Evolutionary conservation across 2,797 vertebrate species (phyloP).

Genomic region (Hoplostethus mediterraneus): DNA sequence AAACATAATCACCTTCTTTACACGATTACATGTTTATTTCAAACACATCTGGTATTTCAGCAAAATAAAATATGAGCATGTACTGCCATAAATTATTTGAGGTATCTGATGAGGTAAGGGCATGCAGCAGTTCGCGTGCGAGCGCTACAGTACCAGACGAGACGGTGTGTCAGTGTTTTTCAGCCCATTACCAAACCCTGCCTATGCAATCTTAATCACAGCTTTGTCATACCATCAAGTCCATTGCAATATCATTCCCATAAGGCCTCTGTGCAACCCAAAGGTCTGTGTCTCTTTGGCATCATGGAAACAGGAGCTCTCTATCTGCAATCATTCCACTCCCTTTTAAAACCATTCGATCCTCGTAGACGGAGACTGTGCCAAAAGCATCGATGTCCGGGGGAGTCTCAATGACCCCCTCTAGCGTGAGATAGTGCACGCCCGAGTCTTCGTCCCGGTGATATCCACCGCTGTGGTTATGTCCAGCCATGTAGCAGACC

Average conservation of each 20-base stretch:
- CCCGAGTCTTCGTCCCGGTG: slow-evolving; percentile 81
- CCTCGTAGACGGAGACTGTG: slow-evolving; percentile 88
- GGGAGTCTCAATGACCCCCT: slow-evolving; percentile 92
- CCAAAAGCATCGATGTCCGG: slow-evolving; percentile 89
- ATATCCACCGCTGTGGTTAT: slow-evolving; percentile 92
- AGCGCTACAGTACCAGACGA: too few species aligned
- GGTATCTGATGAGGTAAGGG: background rate
- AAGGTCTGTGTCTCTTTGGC: slow-evolving; percentile 1
- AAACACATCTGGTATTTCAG: background rate
- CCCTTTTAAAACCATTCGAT: slow-evolving; percentile 91
- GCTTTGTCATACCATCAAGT: background rate
- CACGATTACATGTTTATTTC: background rate
- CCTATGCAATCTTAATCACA: background rate
- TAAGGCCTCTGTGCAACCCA: background rate
- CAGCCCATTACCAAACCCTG: background rate
- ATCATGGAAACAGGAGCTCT: slow-evolving; percentile 80
- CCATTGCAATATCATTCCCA: background rate
- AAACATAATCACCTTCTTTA: background rate
- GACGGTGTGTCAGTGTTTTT: background rate
- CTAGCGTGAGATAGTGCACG: slow-evolving; percentile 91
- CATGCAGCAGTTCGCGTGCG: background rate
- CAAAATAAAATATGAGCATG: background rate
- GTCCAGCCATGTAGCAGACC: slow-evolving; percentile 92
- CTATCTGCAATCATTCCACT: slow-evolving; percentile 86
- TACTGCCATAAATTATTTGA: background rate